phyloP scores from a whole-genome alignment of 2,888 invertebrate genomes.

The Leucophora obtusa region DNA sequence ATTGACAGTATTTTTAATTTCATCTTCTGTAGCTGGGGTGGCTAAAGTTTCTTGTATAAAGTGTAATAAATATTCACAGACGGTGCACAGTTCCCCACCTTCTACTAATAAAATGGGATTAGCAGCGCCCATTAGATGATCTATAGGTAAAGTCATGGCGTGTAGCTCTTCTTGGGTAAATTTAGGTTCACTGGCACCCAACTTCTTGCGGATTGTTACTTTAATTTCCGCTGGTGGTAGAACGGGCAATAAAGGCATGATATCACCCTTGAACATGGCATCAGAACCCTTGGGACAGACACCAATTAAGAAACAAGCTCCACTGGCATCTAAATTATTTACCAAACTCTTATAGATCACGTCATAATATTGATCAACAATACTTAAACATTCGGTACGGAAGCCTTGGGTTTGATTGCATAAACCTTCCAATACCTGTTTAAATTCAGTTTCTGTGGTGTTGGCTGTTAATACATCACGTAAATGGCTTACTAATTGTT shows the following conservation, averaged over 20 bases:
- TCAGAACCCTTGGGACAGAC: conserved; percentile 74
- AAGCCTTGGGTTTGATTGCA: conserved; percentile 89
- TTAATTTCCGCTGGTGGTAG: conserved; percentile 78
- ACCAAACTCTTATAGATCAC: conserved; percentile 85
- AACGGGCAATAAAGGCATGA: conserved; percentile 82
- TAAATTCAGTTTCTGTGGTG: conserved; percentile 90
- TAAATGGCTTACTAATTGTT: conserved; percentile 88
- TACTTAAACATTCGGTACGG: conserved; percentile 85
- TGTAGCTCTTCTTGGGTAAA: conserved; percentile 74
- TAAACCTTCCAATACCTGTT: conserved; percentile 86
- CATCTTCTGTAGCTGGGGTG: conserved; percentile 83
- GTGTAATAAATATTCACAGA: conserved; percentile 91
- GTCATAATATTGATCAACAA: conserved; percentile 89
- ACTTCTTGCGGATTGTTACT: conserved; percentile 72
- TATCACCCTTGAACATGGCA: conserved; percentile 73
- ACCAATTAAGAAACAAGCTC: conserved; percentile 85
- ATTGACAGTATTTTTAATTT: conserved; percentile 84
- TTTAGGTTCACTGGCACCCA: conserved; percentile 74
- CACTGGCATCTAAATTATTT: conserved; percentile 83
- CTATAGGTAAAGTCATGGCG: conserved; percentile 80
- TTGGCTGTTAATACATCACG: conserved; percentile 89
- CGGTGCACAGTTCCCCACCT: conserved; percentile 82
- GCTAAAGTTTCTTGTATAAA: conserved; percentile 87
- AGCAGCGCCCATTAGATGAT: conserved; percentile 78
- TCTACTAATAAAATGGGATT: conserved; percentile 71